Base-by-base conservation (phyloP, 2,797 vertebrate species). In the Tenualosa thibaudeaui region DNA sequence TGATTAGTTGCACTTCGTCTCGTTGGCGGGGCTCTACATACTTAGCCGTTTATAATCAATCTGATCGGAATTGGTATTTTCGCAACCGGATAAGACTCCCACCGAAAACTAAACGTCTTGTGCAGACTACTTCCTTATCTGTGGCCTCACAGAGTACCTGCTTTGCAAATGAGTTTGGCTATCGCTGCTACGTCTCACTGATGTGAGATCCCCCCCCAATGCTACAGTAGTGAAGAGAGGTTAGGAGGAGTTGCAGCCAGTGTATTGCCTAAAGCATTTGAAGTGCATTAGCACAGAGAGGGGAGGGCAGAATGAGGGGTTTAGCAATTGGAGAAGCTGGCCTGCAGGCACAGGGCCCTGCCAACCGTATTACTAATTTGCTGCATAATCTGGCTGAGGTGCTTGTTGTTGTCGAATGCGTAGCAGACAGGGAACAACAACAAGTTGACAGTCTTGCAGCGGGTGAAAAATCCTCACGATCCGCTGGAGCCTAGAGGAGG, bases 311-410 rank as follows among this genome's bases (percentile, higher is more conserved):
- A 19, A 43, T 78, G 71, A 46, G 71, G 13, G 37, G 71, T 40
- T 46, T 78, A 78, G 43, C 13, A 43, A 78, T 78, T 43, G 71
- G 19, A 5, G 37, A 37, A 40, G 5, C 71, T 46, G 7, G 71
- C 17, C 71, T 5, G 71, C 71, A 78, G 71, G 46, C 71, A 78
- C 71, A 40, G 15, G 5, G 26, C 40, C 71, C 31, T 46, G 71
- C 19, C 71, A 78, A 78, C 37, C 7, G 71, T 17, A 78, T 78
- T 43, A 43, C 37, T 78, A 78, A 78, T 78, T 22, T 78, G 37
- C 71, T 43, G 71, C 71, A 78, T 78, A 78, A 78, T 78, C 71
- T 78, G 71, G 40, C 40, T 46, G 71, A 46, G 71, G 37, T 46
- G 71, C 71, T 78, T 46, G 37, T 78, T 78, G 71, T 78, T 8